phyloP scores from a whole-genome alignment of 2,113 vertebrate species.

The Mirounga angustirostris region DNA sequence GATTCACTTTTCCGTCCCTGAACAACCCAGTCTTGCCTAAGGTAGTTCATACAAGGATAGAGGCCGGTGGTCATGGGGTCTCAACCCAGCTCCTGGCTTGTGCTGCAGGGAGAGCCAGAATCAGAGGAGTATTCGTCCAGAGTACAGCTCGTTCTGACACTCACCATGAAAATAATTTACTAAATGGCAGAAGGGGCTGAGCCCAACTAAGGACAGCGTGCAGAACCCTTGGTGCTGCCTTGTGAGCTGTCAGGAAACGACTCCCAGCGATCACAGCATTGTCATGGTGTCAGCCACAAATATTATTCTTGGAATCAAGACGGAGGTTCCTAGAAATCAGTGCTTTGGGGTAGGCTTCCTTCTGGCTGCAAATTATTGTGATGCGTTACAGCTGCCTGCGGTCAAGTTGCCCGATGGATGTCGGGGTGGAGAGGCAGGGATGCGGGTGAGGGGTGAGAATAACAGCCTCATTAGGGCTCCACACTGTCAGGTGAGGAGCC shows the following conservation, averaged over 20 bases:
- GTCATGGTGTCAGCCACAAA: conserved; percentile 50
- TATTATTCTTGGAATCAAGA: conserved; percentile 80
- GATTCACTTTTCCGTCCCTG: conserved; percentile 18
- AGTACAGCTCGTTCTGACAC: background rate
- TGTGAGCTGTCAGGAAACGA: conserved; percentile 34
- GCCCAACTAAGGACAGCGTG: conserved; percentile 7
- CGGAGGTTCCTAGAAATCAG: conserved; percentile 81
- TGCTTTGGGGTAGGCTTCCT: conserved; percentile 65
- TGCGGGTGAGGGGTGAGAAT: background rate
- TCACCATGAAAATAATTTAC: conserved; percentile 36
- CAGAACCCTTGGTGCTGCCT: background rate
- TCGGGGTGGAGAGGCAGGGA: background rate
- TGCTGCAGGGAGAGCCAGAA: background rate
- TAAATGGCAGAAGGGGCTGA: background rate
- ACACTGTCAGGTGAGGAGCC: background rate
- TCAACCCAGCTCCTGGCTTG: background rate
- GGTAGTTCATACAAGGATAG: background rate
- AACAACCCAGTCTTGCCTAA: background rate
- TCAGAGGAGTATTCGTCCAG: conserved; percentile 20
- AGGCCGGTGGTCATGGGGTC: background rate
- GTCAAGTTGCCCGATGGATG: conserved; percentile 15
- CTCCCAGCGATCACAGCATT: fast-evolving
- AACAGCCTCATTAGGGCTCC: background rate
- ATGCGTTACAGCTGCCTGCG: conserved; percentile 71
- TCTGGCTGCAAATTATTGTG: conserved; percentile 64